A percentile compares a stretch with the other conserved stretches of the same genome.
Evolutionary conservation across 2,888 invertebrate genomes (phyloP).

Genomic region (Adelphocoris suturalis): DNA sequence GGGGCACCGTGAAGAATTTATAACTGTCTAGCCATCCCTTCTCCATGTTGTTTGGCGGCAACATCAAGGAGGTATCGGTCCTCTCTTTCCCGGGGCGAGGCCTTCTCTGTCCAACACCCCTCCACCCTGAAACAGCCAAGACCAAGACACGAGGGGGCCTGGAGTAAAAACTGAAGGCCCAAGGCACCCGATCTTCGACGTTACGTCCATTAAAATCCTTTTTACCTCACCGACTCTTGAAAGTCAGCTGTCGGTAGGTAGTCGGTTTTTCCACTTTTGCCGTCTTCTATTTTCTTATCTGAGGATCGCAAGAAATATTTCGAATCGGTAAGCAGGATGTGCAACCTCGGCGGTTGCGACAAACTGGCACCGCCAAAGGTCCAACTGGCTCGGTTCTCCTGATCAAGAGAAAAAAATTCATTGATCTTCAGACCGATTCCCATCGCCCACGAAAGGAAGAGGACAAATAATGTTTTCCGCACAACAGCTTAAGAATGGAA

Average conservation of each 20-base stretch:
- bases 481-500: too few species aligned
- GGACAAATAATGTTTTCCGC: too few species aligned
- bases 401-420: too few species aligned
- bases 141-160: not conserved
- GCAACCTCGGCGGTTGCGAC: not conserved
- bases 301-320: not conserved
- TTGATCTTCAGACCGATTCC: too few species aligned
- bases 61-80: constrained; percentile 57
- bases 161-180: constrained; percentile 40
- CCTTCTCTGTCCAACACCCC: not conserved
- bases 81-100: constrained; percentile 41
- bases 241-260: constrained; percentile 26
- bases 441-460: too few species aligned
- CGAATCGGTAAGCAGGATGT: constrained; percentile 36
- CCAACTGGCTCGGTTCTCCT: not conserved
- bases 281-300: constrained; percentile 3
- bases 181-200: constrained; percentile 40
- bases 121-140: not conserved
- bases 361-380: constrained; percentile 27
- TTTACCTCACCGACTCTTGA: constrained; percentile 24
- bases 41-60: constrained; percentile 63
- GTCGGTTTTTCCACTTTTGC: not conserved
- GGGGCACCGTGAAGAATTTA: constrained; percentile 72
- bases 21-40: constrained; percentile 71
- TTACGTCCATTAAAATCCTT: constrained; percentile 42